A percentile compares a stretch with the other conserved stretches of the same genome.
These are phyloP conservation scores for Stomatorhinus ivindoensis DNA, from an alignment of 2,113 vertebrate species.

Conservation along the genomic window DNA sequence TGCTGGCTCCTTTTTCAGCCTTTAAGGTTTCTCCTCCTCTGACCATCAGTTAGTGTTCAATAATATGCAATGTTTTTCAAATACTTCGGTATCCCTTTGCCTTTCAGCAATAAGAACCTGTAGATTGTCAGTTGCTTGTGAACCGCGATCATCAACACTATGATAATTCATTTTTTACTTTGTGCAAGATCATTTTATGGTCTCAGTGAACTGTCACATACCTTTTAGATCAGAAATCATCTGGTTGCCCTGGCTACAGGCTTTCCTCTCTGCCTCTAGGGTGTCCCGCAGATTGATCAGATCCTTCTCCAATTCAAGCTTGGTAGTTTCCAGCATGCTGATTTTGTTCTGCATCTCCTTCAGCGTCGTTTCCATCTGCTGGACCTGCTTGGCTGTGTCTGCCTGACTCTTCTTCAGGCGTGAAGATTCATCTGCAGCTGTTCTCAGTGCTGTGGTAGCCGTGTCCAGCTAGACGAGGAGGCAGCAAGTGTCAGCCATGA, in stretches of 20 bases:
- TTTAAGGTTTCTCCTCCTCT: neutral
- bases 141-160: neutral
- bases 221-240: conserved; percentile 85
- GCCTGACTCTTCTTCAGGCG: conserved; percentile 80
- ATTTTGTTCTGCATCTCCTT: conserved; percentile 81
- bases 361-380: conserved; percentile 79
- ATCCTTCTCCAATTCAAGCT: conserved; percentile 81
- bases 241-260: conserved; percentile 69
- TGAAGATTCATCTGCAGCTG: conserved; percentile 73
- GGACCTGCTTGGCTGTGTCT: conserved; percentile 80
- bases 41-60: neutral
- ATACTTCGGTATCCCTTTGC: neutral
- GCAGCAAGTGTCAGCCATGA: neutral
- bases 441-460: conserved; percentile 64
- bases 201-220: conserved; percentile 44
- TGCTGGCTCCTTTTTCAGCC: neutral
- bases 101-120: neutral
- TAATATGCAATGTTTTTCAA: neutral
- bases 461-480: conserved; percentile 72
- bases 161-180: neutral
- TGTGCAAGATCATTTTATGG: neutral
- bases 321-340: conserved; percentile 73
- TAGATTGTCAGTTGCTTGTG: neutral
- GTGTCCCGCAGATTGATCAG: conserved; percentile 76
- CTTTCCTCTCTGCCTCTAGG: conserved; percentile 80